These are phyloP conservation scores for Hypsopygia costalis DNA, from an alignment of 2,888 invertebrate genomes.

Conservation along the genomic window DNA sequence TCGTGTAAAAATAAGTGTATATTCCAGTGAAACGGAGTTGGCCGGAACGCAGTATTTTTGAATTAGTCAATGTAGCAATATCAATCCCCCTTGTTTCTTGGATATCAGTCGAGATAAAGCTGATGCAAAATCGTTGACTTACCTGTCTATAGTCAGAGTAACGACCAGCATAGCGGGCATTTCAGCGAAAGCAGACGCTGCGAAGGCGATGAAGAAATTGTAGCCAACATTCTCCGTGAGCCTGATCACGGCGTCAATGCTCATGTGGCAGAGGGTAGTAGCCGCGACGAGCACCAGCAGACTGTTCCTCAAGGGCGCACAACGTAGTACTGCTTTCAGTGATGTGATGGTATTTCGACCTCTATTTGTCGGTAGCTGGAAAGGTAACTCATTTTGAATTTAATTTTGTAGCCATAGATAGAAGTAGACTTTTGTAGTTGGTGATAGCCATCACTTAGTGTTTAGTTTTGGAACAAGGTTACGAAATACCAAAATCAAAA, in stretches of 20 bases:
- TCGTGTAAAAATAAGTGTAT: no score
- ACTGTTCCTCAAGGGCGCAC: slow-evolving; percentile 31
- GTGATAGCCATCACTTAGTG: no score
- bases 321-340: slow-evolving; percentile 30
- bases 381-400: background rate
- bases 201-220: slow-evolving; percentile 51
- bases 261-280: slow-evolving; percentile 37
- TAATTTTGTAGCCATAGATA: no score
- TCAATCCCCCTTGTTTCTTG: no score
- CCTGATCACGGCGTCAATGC: slow-evolving; percentile 49
- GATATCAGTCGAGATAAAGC: no score
- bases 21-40: no score
- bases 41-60: no score
- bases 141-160: slow-evolving; percentile 18
- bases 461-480: no score
- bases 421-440: no score
- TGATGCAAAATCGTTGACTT: background rate
- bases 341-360: slow-evolving; percentile 31
- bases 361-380: slow-evolving; percentile 26
- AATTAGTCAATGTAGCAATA: no score
- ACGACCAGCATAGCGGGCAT: slow-evolving; percentile 33
- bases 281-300: slow-evolving; percentile 32
- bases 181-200: slow-evolving; percentile 46
- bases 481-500: no score
- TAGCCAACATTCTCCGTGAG: slow-evolving; percentile 48